A percentile compares a stretch with the other conserved stretches of the same genome.
These are phyloP conservation scores for Adelphocoris suturalis DNA, from an alignment of 2,888 invertebrate genomes.

Conservation along the genomic window DNA sequence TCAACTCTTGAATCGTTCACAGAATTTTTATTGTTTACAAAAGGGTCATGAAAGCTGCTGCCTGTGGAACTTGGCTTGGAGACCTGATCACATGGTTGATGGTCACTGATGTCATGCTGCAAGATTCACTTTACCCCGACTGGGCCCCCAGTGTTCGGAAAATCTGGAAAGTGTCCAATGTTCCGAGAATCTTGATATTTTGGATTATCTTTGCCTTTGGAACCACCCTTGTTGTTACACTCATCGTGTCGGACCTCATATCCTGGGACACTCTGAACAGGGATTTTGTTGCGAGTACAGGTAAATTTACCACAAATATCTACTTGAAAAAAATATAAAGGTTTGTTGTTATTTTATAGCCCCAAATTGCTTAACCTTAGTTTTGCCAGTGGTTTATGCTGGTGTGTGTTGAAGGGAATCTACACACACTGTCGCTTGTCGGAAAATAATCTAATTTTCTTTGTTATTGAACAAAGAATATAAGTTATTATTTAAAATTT, in stretches of 20 bases:
- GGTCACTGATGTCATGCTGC: slow-evolving; percentile 81
- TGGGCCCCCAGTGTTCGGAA: slow-evolving; percentile 78
- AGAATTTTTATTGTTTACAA: not conserved
- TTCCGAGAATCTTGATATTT: slow-evolving; percentile 80
- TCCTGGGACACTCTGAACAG: slow-evolving; percentile 80
- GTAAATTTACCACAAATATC: slow-evolving; percentile 72
- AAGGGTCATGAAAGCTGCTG: slow-evolving; percentile 80
- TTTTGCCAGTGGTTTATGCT: too few relatives aligned
- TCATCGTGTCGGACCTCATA: slow-evolving; percentile 80
- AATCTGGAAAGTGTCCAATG: slow-evolving; percentile 79
- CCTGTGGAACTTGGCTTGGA: slow-evolving; percentile 80
- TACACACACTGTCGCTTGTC: too few relatives aligned
- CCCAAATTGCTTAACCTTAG: too few relatives aligned
- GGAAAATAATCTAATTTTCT: too few relatives aligned
- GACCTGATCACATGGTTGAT: slow-evolving; percentile 81
- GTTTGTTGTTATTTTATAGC: too few relatives aligned
- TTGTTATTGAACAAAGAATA: too few relatives aligned
- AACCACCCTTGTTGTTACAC: slow-evolving; percentile 79
- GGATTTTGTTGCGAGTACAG: slow-evolving; percentile 79
- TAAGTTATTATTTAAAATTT: too few relatives aligned
- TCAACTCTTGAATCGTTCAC: too few relatives aligned
- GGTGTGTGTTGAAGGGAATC: too few relatives aligned
- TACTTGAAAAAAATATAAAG: too few relatives aligned
- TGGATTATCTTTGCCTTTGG: slow-evolving; percentile 79
- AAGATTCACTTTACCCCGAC: slow-evolving; percentile 80